Evolutionary conservation across 2,888 invertebrate genomes (phyloP).

Genomic region (Petrophora chlorosata): DNA sequence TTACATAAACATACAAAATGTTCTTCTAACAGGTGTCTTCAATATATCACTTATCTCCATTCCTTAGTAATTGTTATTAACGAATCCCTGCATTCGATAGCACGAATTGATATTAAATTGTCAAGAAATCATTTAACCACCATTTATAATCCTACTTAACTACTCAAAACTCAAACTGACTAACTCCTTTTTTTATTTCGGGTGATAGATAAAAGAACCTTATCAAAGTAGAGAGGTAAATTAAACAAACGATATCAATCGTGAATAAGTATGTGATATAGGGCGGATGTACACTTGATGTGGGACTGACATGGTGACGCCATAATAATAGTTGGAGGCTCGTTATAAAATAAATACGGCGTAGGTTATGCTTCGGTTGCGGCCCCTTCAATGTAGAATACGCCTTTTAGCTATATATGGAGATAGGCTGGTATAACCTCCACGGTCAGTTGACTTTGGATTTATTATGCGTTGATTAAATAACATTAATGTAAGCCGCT

Average conservation of each 20-base stretch:
- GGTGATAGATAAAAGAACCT: slow-evolving; percentile 47
- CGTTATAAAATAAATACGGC: slow-evolving; percentile 77
- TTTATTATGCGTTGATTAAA: slow-evolving; percentile 38
- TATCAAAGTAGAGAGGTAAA: slow-evolving; percentile 49
- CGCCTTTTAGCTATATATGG: slow-evolving; percentile 66
- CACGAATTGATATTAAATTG: slow-evolving; percentile 72
- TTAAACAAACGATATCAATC: slow-evolving; percentile 69
- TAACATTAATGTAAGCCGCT: slow-evolving; percentile 28
- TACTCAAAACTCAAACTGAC: slow-evolving; percentile 42
- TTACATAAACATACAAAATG: slow-evolving; percentile 50
- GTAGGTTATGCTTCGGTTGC: slow-evolving; percentile 73
- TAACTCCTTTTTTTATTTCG: slow-evolving; percentile 44
- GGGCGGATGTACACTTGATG: slow-evolving; percentile 78
- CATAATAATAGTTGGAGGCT: slow-evolving; percentile 76
- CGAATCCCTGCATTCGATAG: slow-evolving; percentile 58
- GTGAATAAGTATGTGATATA: slow-evolving; percentile 60
- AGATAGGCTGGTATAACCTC: slow-evolving; percentile 44
- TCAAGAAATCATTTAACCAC: slow-evolving; percentile 71
- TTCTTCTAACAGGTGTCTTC: slow-evolving; percentile 35
- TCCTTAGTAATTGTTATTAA: slow-evolving; percentile 69
- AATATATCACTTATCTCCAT: slow-evolving; percentile 50
- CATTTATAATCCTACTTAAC: slow-evolving; percentile 66
- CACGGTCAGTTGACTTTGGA: slow-evolving; percentile 50
- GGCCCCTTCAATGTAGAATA: slow-evolving; percentile 57
- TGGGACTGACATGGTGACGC: slow-evolving; percentile 78